Base-by-base conservation (phyloP, 2,113 vertebrate genomes). In the Bubo bubo region DNA sequence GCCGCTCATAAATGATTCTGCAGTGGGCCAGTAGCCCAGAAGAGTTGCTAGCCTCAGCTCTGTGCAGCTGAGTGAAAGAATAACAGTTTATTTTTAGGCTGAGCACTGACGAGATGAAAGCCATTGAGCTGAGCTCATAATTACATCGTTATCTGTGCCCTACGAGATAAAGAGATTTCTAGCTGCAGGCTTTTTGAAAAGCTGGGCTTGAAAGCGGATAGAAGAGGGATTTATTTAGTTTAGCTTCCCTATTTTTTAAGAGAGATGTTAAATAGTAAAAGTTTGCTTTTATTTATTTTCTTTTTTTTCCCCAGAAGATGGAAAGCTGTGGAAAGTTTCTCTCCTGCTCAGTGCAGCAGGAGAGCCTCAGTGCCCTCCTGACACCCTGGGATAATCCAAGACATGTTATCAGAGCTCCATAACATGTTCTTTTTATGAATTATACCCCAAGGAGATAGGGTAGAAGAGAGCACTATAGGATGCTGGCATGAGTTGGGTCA, bases 81-180 rank as follows among this genome's bases (percentile, higher is more conserved):
- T 13, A 86, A 47, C 1, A 10, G 28, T 79, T 91, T 87, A 21
- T 84, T 95, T 94, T n/a, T 45, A 83, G 90, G 64, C 68, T 81
- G 72, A 58, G 67, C 71, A 55, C 45, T 3, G 4, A 49, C 0
- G 6, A 56, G 81, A 81, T 56, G 91, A 64, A 84, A 94, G 62
- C 60, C 94, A 91, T 85, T 60, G 95, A 87, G 95, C 94, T 49
- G 41, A 74, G 84, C 41, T 87, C 77, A 35, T 91, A 70, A 96
- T 91, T 90, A 88, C 94, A 74, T 91, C 34, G 56, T 93, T 95
- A 91, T 71, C 74, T 73, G 72, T 55, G 88, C 79, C 86, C 84
- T 50, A n/a, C 2, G 6, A 97, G 93, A 89, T 79, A 88, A 95
- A 95, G 88, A 81, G 94, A 92, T 92, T 80, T 71, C 88, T 75